Percentiles rank a stretch among this genome's conserved stretches.
These are phyloP conservation scores for Baronia brevicornis DNA, from an alignment of 2,888 invertebrate species.

Conservation along the genomic window DNA sequence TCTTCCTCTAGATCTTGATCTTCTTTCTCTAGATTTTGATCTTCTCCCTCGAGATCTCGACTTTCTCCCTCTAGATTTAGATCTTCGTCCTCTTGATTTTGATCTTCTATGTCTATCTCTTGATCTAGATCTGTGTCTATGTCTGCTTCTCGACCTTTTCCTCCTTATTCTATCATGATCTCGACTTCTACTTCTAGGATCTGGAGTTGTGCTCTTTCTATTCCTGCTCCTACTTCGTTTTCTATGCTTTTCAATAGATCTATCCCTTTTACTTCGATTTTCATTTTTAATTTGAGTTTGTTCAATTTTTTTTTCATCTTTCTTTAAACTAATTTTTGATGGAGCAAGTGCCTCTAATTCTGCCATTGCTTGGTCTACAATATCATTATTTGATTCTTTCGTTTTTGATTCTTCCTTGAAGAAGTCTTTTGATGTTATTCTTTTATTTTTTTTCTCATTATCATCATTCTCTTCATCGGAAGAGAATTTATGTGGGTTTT, in stretches of 20 bases:
- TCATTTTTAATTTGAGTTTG: conserved; percentile 41
- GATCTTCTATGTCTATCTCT: conserved; percentile 22
- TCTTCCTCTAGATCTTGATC: conserved; percentile 33
- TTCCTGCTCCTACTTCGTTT: conserved; percentile 22
- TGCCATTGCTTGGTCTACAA: conserved; percentile 89
- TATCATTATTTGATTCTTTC: conserved; percentile 44
- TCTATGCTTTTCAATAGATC: conserved; percentile 34
- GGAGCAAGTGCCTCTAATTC: conserved; percentile 90
- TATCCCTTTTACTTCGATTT: conserved; percentile 32
- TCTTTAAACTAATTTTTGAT: conserved; percentile 50
- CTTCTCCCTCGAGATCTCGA: conserved; percentile 28
- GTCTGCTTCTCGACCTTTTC: conserved; percentile 37
- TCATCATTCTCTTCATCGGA: conserved; percentile 56
- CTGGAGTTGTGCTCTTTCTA: conserved; percentile 36
- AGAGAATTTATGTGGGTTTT: conserved; percentile 66
- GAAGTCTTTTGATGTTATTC: conserved; percentile 57
- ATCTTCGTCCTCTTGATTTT: conserved; percentile 23
- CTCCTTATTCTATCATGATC: conserved; percentile 31
- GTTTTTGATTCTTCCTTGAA: conserved; percentile 54
- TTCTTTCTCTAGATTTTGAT: conserved; percentile 28
- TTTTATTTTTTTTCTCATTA: conserved; percentile 39
- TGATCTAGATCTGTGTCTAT: conserved; percentile 38
- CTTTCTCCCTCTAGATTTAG: conserved; percentile 29
- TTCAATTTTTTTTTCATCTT: conserved; percentile 34
- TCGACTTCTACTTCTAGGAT: conserved; percentile 26